Evolutionary conservation across 2,888 invertebrate species (phyloP).

Genomic region (Thymelicus lineola): DNA sequence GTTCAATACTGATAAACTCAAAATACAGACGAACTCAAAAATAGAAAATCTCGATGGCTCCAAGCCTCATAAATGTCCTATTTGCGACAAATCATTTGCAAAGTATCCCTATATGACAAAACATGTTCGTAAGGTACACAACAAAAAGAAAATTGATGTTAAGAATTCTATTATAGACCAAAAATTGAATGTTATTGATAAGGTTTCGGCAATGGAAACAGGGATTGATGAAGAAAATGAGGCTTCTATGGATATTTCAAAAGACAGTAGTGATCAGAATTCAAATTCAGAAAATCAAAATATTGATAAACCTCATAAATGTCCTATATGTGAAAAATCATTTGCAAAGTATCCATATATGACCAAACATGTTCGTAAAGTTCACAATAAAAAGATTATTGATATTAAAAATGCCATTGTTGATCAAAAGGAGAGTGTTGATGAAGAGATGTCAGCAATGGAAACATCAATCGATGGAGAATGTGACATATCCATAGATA

Average conservation of each 20-base stretch:
- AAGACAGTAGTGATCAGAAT: background rate
- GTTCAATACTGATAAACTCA: background rate
- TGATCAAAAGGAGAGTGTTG: background rate
- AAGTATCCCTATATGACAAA: conserved; percentile 7
- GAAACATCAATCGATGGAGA: conserved; percentile 1
- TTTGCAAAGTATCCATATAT: conserved; percentile 8
- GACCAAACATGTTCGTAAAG: conserved; percentile 11
- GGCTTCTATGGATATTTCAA: background rate
- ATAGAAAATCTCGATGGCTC: background rate
- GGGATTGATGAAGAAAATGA: conserved; percentile 8
- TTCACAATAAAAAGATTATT: background rate
- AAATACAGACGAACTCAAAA: background rate
- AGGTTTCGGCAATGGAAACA: background rate
- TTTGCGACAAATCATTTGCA: conserved; percentile 9
- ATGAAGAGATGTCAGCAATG: background rate
- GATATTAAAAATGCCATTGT: background rate
- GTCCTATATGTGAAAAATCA: conserved; percentile 9
- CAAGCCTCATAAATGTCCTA: conserved; percentile 3
- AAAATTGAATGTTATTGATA: background rate
- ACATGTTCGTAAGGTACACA: conserved; percentile 10
- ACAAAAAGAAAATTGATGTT: background rate
- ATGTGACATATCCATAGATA: conserved; percentile 6
- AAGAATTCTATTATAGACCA: background rate
- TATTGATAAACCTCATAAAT: conserved; percentile 5
- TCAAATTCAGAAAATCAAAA: background rate